These are phyloP conservation scores for Thyatira batis DNA, from an alignment of 2,888 invertebrate genomes.

Conservation along the genomic window DNA sequence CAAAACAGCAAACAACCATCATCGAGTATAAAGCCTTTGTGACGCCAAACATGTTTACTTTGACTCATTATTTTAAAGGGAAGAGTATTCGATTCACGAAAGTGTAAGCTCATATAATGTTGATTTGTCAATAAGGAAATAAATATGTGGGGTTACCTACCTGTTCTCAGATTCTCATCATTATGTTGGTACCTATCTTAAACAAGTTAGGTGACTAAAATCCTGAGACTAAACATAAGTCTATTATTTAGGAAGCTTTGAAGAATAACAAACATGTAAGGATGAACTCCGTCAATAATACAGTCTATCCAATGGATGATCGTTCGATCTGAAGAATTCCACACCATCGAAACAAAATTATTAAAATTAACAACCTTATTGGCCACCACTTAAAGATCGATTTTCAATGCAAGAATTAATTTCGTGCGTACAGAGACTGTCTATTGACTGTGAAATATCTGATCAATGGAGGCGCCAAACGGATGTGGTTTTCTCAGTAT, in stretches of 20 bases:
- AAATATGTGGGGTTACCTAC: too few relatives aligned
- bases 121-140: slow-evolving; percentile 25
- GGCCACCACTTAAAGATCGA: slow-evolving; percentile 7
- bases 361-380: neutral
- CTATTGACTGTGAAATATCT: slow-evolving; percentile 40
- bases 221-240: too few relatives aligned
- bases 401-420: slow-evolving; percentile 13
- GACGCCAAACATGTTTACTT: slow-evolving; percentile 58
- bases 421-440: slow-evolving; percentile 13
- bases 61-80: slow-evolving; percentile 67
- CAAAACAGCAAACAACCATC: slow-evolving; percentile 68
- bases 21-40: slow-evolving; percentile 72
- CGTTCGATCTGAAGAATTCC: slow-evolving; percentile 7
- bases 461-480: slow-evolving; percentile 52
- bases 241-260: neutral
- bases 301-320: slow-evolving; percentile 10
- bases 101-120: slow-evolving; percentile 34
- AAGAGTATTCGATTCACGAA: slow-evolving; percentile 52
- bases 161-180: too few relatives aligned
- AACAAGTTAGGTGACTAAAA: too few relatives aligned
- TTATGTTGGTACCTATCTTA: too few relatives aligned
- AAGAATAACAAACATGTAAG: neutral
- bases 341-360: slow-evolving; percentile 9
- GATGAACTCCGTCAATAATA: neutral
- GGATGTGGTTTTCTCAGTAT: slow-evolving; percentile 60